phyloP scores from a whole-genome alignment of 2,888 invertebrate species.

The Oscheius sp. region DNA sequence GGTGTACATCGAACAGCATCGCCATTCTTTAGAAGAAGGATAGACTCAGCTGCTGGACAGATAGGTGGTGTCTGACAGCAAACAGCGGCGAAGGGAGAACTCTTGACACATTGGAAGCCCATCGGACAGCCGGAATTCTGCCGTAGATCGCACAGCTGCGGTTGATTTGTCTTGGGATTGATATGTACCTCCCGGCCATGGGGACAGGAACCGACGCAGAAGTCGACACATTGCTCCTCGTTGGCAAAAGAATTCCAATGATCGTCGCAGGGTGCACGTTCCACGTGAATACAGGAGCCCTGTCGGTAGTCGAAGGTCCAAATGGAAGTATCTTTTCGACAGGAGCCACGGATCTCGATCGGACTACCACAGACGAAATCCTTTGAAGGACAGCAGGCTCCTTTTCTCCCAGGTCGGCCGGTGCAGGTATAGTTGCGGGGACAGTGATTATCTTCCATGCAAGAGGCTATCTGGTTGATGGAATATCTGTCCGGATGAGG shows the following conservation, averaged over 20 bases:
- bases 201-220: constrained; percentile 48
- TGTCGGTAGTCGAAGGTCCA: constrained; percentile 54
- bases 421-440: constrained; percentile 58
- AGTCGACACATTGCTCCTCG: constrained; percentile 59
- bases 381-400: constrained; percentile 54
- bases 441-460: constrained; percentile 52
- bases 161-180: constrained; percentile 50
- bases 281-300: constrained; percentile 44
- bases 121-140: constrained; percentile 54
- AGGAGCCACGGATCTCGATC: constrained; percentile 42
- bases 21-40: constrained; percentile 30
- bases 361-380: constrained; percentile 55
- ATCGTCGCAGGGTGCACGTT: constrained; percentile 41
- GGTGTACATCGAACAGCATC: constrained; percentile 35
- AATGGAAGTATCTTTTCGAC: constrained; percentile 34
- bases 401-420: constrained; percentile 37
- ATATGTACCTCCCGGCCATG: constrained; percentile 33
- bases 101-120: constrained; percentile 55
- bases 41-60: constrained; percentile 55
- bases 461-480: constrained; percentile 51
- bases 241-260: constrained; percentile 61
- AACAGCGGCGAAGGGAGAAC: constrained; percentile 52
- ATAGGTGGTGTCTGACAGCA: constrained; percentile 53
- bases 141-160: constrained; percentile 50
- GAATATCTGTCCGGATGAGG: constrained; percentile 58